A percentile compares a stretch with the other conserved stretches of the same genome.
phyloP scores from a whole-genome alignment of 2,888 invertebrate genomes.

The Lepas anatifera region DNA sequence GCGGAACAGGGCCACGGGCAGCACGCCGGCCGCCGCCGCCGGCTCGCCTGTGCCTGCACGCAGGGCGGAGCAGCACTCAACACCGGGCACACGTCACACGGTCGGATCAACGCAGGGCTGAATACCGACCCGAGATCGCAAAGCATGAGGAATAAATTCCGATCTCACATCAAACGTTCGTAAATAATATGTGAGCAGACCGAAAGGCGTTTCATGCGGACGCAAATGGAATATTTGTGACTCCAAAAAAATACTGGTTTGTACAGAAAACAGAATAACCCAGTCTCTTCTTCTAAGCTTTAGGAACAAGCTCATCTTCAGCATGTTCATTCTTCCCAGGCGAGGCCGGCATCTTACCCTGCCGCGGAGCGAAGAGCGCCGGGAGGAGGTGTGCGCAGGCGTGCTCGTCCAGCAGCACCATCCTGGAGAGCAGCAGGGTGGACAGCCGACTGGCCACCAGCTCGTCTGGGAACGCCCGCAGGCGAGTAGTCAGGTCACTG shows the following conservation, averaged over 20 bases:
- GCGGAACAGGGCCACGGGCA: slow-evolving; percentile 54
- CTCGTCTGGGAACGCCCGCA: slow-evolving; percentile 61
- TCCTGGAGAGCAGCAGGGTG: slow-evolving; percentile 61
- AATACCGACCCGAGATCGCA: too few relatives aligned
- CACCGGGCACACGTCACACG: background rate
- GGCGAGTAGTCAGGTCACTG: slow-evolving; percentile 49
- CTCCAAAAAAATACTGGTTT: too few relatives aligned
- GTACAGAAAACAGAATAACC: too few relatives aligned
- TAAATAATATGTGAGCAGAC: too few relatives aligned
- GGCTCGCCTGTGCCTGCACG: slow-evolving; percentile 33
- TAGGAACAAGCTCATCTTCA: too few relatives aligned
- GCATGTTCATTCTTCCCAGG: too few relatives aligned
- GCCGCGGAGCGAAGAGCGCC: slow-evolving; percentile 52
- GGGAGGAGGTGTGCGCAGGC: slow-evolving; percentile 62
- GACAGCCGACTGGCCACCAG: slow-evolving; percentile 70
- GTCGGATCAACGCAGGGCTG: too few relatives aligned
- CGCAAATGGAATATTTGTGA: too few relatives aligned
- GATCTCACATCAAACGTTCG: too few relatives aligned
- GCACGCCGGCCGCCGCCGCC: slow-evolving; percentile 40
- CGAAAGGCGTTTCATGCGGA: too few relatives aligned
- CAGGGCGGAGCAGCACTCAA: slow-evolving; percentile 5
- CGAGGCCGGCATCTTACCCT: slow-evolving; percentile 44
- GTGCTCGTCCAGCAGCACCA: slow-evolving; percentile 68
- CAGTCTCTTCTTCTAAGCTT: too few relatives aligned
- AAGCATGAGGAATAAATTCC: too few relatives aligned